phyloP scores from a whole-genome alignment of 2,888 invertebrate species.

The Slavum lentiscoides region DNA sequence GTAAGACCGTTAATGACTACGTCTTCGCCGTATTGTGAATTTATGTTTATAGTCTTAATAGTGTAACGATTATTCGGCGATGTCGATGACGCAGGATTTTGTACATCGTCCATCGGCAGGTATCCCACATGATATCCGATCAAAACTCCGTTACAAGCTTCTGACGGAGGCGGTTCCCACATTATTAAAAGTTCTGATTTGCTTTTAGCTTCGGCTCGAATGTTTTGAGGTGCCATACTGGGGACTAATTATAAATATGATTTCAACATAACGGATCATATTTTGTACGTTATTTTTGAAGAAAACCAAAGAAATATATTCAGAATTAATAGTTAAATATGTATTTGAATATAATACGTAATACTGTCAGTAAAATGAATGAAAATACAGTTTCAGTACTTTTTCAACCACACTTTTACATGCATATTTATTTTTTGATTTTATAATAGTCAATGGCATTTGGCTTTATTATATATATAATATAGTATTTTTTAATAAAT shows the following conservation, averaged over 20 bases:
- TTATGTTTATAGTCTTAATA: constrained; percentile 76
- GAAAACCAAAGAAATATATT: no score
- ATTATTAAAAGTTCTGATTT: constrained; percentile 82
- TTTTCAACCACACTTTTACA: no score
- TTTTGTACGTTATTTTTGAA: no score
- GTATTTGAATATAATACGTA: no score
- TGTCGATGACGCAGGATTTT: constrained; percentile 57
- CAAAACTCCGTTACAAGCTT: constrained; percentile 85
- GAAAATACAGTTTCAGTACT: no score
- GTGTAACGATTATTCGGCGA: constrained; percentile 66
- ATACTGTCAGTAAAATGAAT: no score
- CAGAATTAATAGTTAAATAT: no score
- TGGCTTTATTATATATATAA: no score
- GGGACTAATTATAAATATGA: constrained; percentile 61
- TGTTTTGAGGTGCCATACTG: constrained; percentile 79
- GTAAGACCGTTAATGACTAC: constrained; percentile 71
- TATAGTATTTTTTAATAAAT: no score
- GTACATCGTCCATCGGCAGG: constrained; percentile 65
- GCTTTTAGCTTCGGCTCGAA: constrained; percentile 80
- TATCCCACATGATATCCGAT: constrained; percentile 86
- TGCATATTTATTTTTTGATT: no score
- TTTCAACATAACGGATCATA: no score
- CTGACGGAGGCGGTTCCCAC: constrained; percentile 85
- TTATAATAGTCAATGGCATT: no score
- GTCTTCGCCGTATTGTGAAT: constrained; percentile 72